Conservation (phyloP, 2,888 invertebrate genomes). For the Psococerastis gibbosa region DNA sequence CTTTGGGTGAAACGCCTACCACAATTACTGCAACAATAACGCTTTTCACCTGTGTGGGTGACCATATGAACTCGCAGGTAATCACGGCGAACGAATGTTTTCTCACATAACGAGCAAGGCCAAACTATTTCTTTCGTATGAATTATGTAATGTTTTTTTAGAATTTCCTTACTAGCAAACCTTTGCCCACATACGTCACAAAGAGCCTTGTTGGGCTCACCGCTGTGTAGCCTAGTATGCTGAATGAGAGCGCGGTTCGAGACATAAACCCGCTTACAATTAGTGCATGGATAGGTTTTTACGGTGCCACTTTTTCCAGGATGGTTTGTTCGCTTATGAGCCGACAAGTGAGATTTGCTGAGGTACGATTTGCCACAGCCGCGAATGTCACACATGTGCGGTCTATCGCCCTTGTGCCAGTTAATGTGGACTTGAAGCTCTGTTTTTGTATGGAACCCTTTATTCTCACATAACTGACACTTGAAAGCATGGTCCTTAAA, state of each 20-base stretch:
- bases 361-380: slow-evolving; percentile 25
- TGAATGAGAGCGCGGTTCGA: slow-evolving; percentile 24
- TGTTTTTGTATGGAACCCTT: slow-evolving; percentile 23
- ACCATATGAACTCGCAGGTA: slow-evolving; percentile 28
- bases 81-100: slow-evolving; percentile 31
- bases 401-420: slow-evolving; percentile 23
- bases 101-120: slow-evolving; percentile 26
- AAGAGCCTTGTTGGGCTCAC: slow-evolving; percentile 27
- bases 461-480: slow-evolving; percentile 13
- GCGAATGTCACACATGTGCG: slow-evolving; percentile 22
- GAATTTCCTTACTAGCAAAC: slow-evolving; percentile 23
- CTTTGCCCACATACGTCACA: slow-evolving; percentile 40
- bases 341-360: slow-evolving; percentile 24
- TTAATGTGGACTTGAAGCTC: slow-evolving; percentile 36
- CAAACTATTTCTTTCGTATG: slow-evolving; percentile 25
- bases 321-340: slow-evolving; percentile 20
- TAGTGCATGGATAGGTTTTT: slow-evolving; percentile 23
- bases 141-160: slow-evolving; percentile 28
- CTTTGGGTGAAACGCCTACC: slow-evolving; percentile 22
- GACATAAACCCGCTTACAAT: slow-evolving; percentile 28
- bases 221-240: slow-evolving; percentile 29
- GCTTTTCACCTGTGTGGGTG: slow-evolving; percentile 25
- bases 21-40: slow-evolving; percentile 24
- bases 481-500: slow-evolving; percentile 10
- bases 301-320: slow-evolving; percentile 10